phyloP scores from a whole-genome alignment of 2,888 invertebrate genomes.

The Falcaria lacertinaria region DNA sequence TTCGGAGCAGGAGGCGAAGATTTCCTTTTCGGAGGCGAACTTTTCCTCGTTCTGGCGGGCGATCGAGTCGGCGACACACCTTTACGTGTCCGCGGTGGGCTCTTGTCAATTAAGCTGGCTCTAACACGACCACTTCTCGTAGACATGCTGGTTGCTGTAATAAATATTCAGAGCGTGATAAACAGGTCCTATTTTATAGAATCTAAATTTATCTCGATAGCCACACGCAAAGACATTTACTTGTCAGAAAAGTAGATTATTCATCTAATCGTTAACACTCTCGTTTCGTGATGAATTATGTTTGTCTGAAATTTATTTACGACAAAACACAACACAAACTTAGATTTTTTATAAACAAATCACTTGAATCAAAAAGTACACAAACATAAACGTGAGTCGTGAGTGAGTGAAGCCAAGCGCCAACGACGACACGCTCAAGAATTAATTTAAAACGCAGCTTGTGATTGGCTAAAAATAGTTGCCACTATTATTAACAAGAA shows the following conservation, averaged over 20 bases:
- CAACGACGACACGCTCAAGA: conserved; percentile 67
- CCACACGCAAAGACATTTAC: conserved; percentile 59
- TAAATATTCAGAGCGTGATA: conserved; percentile 23
- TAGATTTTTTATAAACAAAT: conserved; percentile 20
- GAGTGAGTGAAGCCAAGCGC: conserved; percentile 51
- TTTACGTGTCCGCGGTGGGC: conserved; percentile 59
- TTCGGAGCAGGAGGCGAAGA: conserved; percentile 61
- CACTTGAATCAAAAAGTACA: conserved; percentile 21
- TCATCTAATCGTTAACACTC: conserved; percentile 5
- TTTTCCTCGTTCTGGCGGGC: conserved; percentile 65
- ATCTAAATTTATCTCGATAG: conserved; percentile 57
- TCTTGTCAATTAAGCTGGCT: conserved; percentile 48
- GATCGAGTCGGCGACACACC: conserved; percentile 65
- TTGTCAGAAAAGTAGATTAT: conserved; percentile 22
- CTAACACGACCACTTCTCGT: conserved; percentile 65
- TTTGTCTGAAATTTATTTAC: background rate
- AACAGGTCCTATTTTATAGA: conserved; percentile 22
- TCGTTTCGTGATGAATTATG: background rate
- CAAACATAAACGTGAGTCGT: conserved; percentile 34
- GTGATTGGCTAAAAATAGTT: conserved; percentile 61
- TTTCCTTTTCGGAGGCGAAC: conserved; percentile 47
- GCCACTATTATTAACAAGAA: conserved; percentile 28
- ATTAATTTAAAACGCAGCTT: conserved; percentile 51
- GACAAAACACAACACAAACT: conserved; percentile 8
- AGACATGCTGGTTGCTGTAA: conserved; percentile 47